A percentile compares a stretch with the other conserved stretches of the same genome.
phyloP scores from a whole-genome alignment of 1,140 invertebrate species.

The Nebria ingens region DNA sequence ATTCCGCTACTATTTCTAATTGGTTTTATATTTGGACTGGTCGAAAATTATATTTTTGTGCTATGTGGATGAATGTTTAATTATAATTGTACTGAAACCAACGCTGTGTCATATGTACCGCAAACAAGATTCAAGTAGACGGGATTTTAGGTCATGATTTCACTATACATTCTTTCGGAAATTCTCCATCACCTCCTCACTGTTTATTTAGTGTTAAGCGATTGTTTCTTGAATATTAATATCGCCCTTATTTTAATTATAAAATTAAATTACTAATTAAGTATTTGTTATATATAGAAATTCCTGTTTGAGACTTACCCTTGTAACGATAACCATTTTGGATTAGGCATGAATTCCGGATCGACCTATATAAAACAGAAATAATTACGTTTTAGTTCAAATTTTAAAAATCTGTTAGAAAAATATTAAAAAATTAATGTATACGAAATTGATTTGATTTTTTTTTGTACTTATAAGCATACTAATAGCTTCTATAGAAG shows the following conservation, averaged over 20 bases:
- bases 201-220: neutral
- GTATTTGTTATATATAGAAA: neutral
- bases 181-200: neutral
- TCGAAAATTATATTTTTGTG: no score
- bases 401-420: no score
- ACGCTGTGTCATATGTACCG: neutral
- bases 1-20: no score
- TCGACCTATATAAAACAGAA: neutral
- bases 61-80: no score
- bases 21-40: no score
- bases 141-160: neutral
- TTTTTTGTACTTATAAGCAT: neutral
- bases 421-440: no score
- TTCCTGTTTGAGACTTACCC: neutral
- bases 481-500: no score
- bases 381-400: no score
- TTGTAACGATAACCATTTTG: constrained; percentile 9
- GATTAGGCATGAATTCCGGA: constrained; percentile 6
- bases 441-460: constrained; percentile 1
- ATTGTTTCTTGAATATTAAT: neutral
- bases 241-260: no score
- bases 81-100: no score
- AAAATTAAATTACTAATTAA: neutral
- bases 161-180: neutral
- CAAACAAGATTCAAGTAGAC: neutral